Percentiles rank a stretch among this genome's conserved stretches.
These are phyloP conservation scores for Hippocampus abdominalis DNA, from an alignment of 2,113 vertebrate genomes.

Conservation along the genomic window DNA sequence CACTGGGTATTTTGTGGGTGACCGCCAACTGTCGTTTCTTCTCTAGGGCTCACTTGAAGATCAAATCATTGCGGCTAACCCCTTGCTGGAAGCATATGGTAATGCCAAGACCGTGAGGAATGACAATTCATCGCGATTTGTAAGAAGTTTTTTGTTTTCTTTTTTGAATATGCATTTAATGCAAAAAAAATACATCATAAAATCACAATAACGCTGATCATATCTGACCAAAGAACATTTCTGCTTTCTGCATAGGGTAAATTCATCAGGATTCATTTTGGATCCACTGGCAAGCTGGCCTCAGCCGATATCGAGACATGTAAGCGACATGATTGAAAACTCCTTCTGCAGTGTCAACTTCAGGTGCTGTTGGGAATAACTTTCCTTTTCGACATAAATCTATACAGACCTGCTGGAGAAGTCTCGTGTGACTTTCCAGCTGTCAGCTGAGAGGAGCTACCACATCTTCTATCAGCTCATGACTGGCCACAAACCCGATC, in stretches of 20 bases:
- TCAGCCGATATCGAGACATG: slow-evolving; percentile 97
- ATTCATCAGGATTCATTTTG: slow-evolving; percentile 93
- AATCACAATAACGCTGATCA: not conserved
- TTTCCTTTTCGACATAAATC: not conserved
- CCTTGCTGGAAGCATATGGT: slow-evolving; percentile 81
- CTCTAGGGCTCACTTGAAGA: slow-evolving; percentile 81
- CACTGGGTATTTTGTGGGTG: not conserved
- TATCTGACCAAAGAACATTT: no score
- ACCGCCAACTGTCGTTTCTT: not conserved
- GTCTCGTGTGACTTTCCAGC: slow-evolving; percentile 57
- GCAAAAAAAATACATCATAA: not conserved
- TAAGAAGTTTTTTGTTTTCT: slow-evolving; percentile 57
- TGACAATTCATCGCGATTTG: slow-evolving; percentile 85
- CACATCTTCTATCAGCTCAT: slow-evolving; percentile 72
- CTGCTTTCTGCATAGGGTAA: slow-evolving; percentile 70
- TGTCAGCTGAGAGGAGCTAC: slow-evolving; percentile 71
- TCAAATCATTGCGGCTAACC: slow-evolving; percentile 79
- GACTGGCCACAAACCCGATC: slow-evolving; percentile 69
- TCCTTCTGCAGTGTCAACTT: not conserved
- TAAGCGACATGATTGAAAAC: slow-evolving; percentile 58
- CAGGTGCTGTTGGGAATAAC: not conserved
- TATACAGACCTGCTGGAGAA: slow-evolving; percentile 63
- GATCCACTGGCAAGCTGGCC: slow-evolving; percentile 86
- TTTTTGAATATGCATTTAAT: not conserved
- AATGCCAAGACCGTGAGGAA: slow-evolving; percentile 87